Base-by-base conservation (phyloP, 2,797 vertebrate species). In the Novumbra hubbsi region DNA sequence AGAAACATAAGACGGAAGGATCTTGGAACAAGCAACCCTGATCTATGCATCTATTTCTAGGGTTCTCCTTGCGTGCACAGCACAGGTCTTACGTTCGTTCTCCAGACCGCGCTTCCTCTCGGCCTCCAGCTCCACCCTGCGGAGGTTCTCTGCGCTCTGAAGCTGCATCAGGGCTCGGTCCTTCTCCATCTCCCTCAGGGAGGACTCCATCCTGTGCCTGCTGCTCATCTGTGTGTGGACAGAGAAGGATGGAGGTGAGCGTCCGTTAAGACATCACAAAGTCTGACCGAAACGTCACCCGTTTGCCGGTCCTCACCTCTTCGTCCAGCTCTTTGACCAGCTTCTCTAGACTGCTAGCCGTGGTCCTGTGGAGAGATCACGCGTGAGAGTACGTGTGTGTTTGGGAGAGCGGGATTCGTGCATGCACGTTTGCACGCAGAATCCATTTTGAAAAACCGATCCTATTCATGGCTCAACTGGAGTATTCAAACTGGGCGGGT, bases 91-190 rank as follows among this genome's bases (percentile, higher is more conserved):
- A 98, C 97, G 81, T 86, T 99, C 97, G 57, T 96, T 98, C 91
- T 99, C 97, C 83, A 99, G 90, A 87, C 93, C 88, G 32, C 95
- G 95, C 76, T 98, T 99, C 80, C 95, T 95, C 84, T 97, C 97
- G 0, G 92, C 89, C 87, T 99, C 98, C 0, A 95, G 91, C 77
- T 98, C 96, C 30, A 93, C 96, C 88, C 95, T 98, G 84, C 96
- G 93, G 81, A 96, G 94, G 78, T 94, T 95, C 77, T 98, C 97
- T 1, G 94, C 80, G 74, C 95, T 96, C 90, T 98, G 95, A 84
- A 97, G 97, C 86, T 97, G 97, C 84, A 99, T 94, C 86, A 99
- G 94, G 5, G 96, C 96, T 74, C 95, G 94, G 80, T 99, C 97
- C 77, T 94, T 92, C 89, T 98, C 98, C 84, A 99, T 83, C 79